Conservation (phyloP, 2,797 vertebrate species). For the Urosaurus nigricauda region DNA sequence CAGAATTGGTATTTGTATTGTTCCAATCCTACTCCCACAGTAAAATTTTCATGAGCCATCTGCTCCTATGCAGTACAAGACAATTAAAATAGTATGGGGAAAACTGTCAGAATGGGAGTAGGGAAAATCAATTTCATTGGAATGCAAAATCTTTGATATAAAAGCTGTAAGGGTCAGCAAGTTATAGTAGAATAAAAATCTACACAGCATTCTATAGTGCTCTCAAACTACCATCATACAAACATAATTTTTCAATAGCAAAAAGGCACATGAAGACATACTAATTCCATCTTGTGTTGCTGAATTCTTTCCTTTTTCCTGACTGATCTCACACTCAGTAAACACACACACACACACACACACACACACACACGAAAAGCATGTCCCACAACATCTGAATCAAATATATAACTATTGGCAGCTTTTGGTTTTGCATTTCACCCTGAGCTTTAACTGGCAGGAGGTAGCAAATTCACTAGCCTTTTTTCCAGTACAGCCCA, state of each 20-base stretch:
- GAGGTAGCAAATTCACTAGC: constrained; percentile 65
- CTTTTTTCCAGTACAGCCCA: constrained; percentile 65
- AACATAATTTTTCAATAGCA: background rate
- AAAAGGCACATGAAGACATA: constrained; percentile 20
- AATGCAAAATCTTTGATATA: constrained; percentile 15
- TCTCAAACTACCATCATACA: constrained; percentile 38
- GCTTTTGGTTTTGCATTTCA: constrained; percentile 73
- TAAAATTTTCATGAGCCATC: constrained; percentile 53
- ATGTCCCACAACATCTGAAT: constrained; percentile 74
- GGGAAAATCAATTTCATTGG: constrained; percentile 26
- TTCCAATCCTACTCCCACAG: background rate
- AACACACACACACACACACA: too few relatives aligned
- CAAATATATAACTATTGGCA: constrained; percentile 74
- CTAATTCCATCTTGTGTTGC: constrained; percentile 31
- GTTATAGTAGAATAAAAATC: background rate
- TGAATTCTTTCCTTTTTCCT: constrained; percentile 52
- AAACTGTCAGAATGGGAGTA: accelerated
- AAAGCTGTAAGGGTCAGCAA: background rate
- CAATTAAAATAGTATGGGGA: constrained; percentile 33
- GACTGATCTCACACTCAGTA: constrained; percentile 58
- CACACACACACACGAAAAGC: constrained; percentile 7
- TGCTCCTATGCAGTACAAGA: background rate
- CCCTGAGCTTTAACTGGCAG: constrained; percentile 71
- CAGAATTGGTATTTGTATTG: constrained; percentile 46
- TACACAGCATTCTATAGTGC: background rate